Conservation (phyloP, 2,888 invertebrate genomes). For the Lottia scabra region DNA sequence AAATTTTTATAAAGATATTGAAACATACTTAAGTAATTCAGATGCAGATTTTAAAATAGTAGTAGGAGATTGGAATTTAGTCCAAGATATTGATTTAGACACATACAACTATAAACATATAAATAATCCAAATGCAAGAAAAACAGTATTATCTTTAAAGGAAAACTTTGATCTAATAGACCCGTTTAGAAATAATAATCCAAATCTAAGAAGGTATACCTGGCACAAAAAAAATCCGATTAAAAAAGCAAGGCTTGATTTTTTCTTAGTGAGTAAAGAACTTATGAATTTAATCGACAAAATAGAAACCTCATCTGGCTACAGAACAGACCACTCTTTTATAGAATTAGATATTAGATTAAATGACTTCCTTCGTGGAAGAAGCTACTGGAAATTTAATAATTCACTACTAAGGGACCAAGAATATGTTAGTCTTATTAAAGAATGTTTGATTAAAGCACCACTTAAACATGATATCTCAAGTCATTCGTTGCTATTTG, state of each 20-base stretch:
- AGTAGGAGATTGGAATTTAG: not conserved
- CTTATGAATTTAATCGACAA: not conserved
- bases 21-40: not conserved
- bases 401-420: constrained; percentile 13
- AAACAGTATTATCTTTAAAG: not conserved
- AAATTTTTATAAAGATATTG: not conserved
- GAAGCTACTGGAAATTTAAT: constrained; percentile 21
- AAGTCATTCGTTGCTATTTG: not conserved
- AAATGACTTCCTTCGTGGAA: not conserved
- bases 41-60: not conserved
- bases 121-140: not conserved
- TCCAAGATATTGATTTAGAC: not conserved
- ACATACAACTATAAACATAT: not conserved
- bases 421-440: not conserved
- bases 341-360: constrained; percentile 8
- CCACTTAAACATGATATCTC: too few species aligned
- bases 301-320: constrained; percentile 7
- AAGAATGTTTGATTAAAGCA: not conserved
- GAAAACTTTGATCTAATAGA: constrained; percentile 14
- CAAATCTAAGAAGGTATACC: constrained; percentile 5
- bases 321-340: constrained; percentile 13
- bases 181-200: constrained; percentile 5
- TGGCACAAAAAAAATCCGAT: constrained; percentile 14
- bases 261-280: constrained; percentile 16
- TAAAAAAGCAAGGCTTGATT: constrained; percentile 11